Evolutionary conservation across 2,113 vertebrate genomes (phyloP), one percentile per base, ranked within the genome.

Genomic region (Coryphaenoides rupestris): DNA sequence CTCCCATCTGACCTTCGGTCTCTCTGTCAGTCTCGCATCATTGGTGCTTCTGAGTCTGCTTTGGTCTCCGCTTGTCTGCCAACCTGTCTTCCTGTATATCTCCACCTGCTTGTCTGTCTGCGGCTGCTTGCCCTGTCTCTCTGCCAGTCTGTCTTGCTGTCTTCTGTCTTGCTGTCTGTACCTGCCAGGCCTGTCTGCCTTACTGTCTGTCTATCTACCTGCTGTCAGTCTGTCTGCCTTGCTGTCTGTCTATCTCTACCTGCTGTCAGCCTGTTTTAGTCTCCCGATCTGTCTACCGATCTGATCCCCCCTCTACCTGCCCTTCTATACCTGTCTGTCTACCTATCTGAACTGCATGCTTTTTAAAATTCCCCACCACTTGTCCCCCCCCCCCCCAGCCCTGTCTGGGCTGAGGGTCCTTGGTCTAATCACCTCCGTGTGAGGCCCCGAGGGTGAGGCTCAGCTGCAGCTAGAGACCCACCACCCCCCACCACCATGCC

Each of bases 381-480:
- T 63, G 24, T 61, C 33, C 53, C 17, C 53, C 14, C 65, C 40
- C 63, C 33, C 53, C 17, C 53, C 14, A 3, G 47, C n/a, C 47
- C 47, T n/a, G 15, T n/a, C 15, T n/a, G 5, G 47, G 47, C 47
- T n/a, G 47, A 17, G 47, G 47, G 47, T 6, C 16, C 15, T 3
- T 22, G 21, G 21, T 55, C 21, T 21, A 55, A 22, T 55, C 21
- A 55, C 54, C 21, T 6, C 54, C 13, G n/a, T 5, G 21, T n/a
- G n/a, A n/a, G 54, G 54, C 54, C 54, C 54, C 21, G 9, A 6
- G 6, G 6, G 21, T 12, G 19, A 16, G 47, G 47, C 47, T 16
- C 15, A 1, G 47, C 15, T 14, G 4, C 12, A 14, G 46, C 47
- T 19, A 26, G 24, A 26, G 24, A 26, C 24, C 24, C 24, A 3